Evolutionary conservation across 2,113 vertebrate genomes (phyloP).

Genomic region (Salvelinus sp.): DNA sequence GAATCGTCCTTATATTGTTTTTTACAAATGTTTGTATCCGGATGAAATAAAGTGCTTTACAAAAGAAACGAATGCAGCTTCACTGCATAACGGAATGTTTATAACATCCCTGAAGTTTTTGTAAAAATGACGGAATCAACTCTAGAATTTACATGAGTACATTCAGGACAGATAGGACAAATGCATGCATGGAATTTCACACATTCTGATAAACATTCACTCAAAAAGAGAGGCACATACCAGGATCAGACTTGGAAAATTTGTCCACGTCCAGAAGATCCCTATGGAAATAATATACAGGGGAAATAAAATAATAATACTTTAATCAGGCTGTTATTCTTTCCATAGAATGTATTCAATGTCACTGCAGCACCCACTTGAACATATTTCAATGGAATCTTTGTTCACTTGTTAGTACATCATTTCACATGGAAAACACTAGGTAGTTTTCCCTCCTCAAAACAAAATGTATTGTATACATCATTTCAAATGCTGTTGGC

Average conservation of each 20-base stretch:
- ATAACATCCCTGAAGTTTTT: too few species aligned
- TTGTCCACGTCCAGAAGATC: conserved; percentile 92
- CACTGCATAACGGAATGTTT: too few species aligned
- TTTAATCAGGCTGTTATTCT: background rate
- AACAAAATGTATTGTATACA: background rate
- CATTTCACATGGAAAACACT: background rate
- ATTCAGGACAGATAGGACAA: background rate
- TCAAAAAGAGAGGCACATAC: conserved; percentile 70
- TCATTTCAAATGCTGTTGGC: background rate
- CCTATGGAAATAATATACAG: conserved; percentile 69
- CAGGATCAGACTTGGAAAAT: conserved; percentile 95
- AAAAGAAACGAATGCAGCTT: too few species aligned
- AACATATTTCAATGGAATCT: background rate
- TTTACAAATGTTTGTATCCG: too few species aligned
- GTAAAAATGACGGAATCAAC: too few species aligned
- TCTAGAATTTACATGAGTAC: too few species aligned
- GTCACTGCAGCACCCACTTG: background rate
- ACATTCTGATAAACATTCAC: background rate
- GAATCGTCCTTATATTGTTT: too few species aligned
- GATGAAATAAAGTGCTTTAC: too few species aligned
- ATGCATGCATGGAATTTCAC: background rate
- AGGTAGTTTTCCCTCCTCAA: background rate
- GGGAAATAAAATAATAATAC: background rate
- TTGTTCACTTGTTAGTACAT: background rate
- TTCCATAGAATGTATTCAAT: background rate